These are phyloP conservation scores for Diaperis boleti DNA, from an alignment of 2,888 invertebrate species.

Conservation along the genomic window DNA sequence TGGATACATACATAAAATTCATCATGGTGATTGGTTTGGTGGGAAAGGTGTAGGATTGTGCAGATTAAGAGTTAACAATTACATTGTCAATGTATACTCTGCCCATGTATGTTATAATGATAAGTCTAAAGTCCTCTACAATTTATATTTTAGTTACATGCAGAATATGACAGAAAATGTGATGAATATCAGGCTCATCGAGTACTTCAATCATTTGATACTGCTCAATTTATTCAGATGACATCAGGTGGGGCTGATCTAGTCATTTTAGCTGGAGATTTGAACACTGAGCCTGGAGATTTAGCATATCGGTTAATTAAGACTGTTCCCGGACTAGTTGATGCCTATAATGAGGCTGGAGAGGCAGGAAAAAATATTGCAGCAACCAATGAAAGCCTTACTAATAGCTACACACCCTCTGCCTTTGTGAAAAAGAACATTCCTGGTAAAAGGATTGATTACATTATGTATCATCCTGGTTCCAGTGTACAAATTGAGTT, in stretches of 20 bases:
- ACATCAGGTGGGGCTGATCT: conserved; percentile 85
- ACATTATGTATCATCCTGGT: conserved; percentile 79
- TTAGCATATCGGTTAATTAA: conserved; percentile 78
- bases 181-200: conserved; percentile 95
- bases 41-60: conserved; percentile 95
- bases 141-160: conserved; percentile 81
- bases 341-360: conserved; percentile 65
- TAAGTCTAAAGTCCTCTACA: conserved; percentile 16
- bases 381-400: conserved; percentile 83
- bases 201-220: conserved; percentile 92
- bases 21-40: conserved; percentile 99
- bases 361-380: conserved; percentile 59
- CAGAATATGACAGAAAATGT: conserved; percentile 86
- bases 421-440: conserved; percentile 70
- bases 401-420: conserved; percentile 84
- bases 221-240: conserved; percentile 92
- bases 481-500: conserved; percentile 63
- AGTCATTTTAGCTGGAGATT: conserved; percentile 91
- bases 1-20: conserved; percentile 94
- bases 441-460: conserved; percentile 92
- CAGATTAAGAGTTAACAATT: conserved; percentile 76
- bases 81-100: conserved; percentile 86
- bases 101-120: conserved; percentile 82
- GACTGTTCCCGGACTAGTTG: conserved; percentile 70
- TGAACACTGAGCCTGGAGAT: conserved; percentile 92